These are phyloP conservation scores for Selene dorsalis DNA, from an alignment of 2,797 vertebrate species.

Conservation along the genomic window DNA sequence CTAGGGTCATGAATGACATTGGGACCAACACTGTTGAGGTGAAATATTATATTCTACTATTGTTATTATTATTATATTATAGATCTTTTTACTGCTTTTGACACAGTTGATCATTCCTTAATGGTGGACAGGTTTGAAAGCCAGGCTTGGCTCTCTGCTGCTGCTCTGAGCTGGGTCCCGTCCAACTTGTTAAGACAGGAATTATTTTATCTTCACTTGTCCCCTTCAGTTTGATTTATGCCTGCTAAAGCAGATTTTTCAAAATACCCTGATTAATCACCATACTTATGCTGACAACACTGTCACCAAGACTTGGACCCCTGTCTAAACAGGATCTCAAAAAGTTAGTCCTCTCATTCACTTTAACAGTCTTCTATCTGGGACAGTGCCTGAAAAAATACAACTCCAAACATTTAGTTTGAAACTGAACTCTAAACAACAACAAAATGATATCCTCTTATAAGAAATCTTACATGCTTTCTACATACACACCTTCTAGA, in stretches of 20 bases:
- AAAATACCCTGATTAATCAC: not conserved
- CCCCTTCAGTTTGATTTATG: not conserved
- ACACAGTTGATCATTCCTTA: not conserved
- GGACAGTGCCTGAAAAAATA: not conserved
- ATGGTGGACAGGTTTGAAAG: not conserved
- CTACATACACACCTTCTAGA: not conserved
- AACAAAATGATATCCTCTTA: slow-evolving; percentile 3
- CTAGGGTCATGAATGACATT: not conserved
- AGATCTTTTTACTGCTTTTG: slow-evolving; percentile 11
- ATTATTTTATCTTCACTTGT: not conserved
- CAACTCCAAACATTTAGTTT: not conserved
- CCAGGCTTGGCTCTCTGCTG: not conserved
- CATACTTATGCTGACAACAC: not conserved
- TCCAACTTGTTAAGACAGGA: not conserved
- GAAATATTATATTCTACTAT: slow-evolving; percentile 8
- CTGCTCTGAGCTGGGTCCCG: not conserved
- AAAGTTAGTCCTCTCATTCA: not conserved
- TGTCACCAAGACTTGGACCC: not conserved
- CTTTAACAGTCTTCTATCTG: not conserved
- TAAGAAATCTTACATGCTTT: not conserved
- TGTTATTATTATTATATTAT: not conserved
- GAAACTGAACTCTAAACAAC: not conserved
- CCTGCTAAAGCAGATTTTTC: not conserved
- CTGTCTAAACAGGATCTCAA: not conserved
- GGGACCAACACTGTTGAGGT: not conserved